Conservation (phyloP, 2,888 invertebrate species). For the Torymus texanus region DNA sequence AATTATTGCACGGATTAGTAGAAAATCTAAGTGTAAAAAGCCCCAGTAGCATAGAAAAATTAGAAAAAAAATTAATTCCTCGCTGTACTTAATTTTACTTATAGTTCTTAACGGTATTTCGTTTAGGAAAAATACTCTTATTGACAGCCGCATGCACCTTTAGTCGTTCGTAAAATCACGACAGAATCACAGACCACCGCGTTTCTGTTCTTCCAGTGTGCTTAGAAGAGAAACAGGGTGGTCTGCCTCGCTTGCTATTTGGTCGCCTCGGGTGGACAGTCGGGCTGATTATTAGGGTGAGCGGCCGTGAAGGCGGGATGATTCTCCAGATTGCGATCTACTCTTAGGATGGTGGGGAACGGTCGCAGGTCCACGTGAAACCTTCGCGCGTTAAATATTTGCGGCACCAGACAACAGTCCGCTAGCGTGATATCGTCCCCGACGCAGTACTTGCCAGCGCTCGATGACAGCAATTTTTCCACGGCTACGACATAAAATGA, state of each 20-base stretch:
- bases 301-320: constrained; percentile 94
- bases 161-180: constrained; percentile 34
- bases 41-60: no score
- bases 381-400: constrained; percentile 95
- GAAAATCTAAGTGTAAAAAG: no score
- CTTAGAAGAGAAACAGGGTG: constrained; percentile 74
- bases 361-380: constrained; percentile 94
- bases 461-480: constrained; percentile 88
- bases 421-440: constrained; percentile 96
- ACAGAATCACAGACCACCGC: constrained; percentile 60
- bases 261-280: constrained; percentile 92
- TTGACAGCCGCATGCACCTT: constrained; percentile 19
- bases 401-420: constrained; percentile 96
- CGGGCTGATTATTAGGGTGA: constrained; percentile 94
- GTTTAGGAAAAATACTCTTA: background rate
- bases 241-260: constrained; percentile 80
- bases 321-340: constrained; percentile 89
- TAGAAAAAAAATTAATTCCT: no score
- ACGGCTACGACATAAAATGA: constrained; percentile 80
- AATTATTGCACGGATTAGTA: no score
- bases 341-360: constrained; percentile 91
- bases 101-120: background rate
- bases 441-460: constrained; percentile 93
- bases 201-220: constrained; percentile 51
- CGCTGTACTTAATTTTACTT: background rate